Base-by-base conservation (phyloP, 2,797 vertebrate genomes). In the Gadopsis marmoratus region DNA sequence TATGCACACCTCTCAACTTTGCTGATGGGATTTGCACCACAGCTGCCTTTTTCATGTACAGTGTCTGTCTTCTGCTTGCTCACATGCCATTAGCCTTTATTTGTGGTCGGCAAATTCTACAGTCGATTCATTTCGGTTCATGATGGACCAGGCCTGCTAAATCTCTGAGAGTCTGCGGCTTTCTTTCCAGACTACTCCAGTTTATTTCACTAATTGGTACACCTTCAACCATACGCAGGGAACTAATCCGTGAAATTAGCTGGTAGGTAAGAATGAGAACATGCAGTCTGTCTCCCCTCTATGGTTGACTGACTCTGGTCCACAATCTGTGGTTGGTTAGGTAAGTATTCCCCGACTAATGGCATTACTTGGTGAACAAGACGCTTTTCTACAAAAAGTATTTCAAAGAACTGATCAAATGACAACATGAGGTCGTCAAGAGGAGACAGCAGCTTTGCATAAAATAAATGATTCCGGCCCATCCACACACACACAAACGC, bases 241-340 rank as follows among this genome's bases (percentile, higher is more conserved):
- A 85, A 73, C 53, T 61, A 74, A 77, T 53, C 76, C 4, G 11
- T 78, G 72, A 81, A 85, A 87, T 79, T 51, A 79, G 50, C 66
- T 73, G 1, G 33, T 78, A 65, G 71, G 74, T 61, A 37, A 11
- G 7, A 77, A 45, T 6, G 48, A 82, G 76, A 78, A 67, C 56
- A 62, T 39, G 26, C 70, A 78, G 12, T 43, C 58, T 65, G 67
- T 78, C 14, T 35, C 45, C 29, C 48, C 59, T 75, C 48, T 4
- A 63, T 59, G 77, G 63, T 5, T 74, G 76, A 77, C 55, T 56
- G 61, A 60, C 58, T 79, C 55, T 68, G n/a, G 21, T 48, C n/a
- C 45, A 35, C 39, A 43, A 35, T 37, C 43, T 61, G 33, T 26
- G 60, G 31, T 69, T 75, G 23, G 51, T 59, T 78, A 54, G 65